Conservation (phyloP, 2,888 invertebrate genomes). For the Priocnemis perturbator region DNA sequence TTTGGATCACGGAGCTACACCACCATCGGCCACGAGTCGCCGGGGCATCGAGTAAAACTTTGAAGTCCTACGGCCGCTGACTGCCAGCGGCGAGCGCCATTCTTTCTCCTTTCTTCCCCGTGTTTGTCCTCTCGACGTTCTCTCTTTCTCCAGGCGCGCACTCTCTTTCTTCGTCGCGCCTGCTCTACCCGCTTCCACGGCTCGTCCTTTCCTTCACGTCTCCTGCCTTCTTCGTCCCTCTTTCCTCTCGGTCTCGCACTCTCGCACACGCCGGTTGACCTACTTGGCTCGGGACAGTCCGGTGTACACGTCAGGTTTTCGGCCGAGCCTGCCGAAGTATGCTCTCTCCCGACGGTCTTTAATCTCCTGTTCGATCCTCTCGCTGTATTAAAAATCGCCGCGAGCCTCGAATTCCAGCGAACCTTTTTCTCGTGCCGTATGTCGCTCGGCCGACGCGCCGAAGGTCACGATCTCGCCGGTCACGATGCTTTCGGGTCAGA, state of each 20-base stretch:
- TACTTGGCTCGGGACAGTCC: slow-evolving; percentile 53
- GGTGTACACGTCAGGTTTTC: slow-evolving; percentile 52
- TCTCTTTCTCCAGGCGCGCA: slow-evolving; percentile 11
- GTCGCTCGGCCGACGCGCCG: neutral
- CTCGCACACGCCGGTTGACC: slow-evolving; percentile 56
- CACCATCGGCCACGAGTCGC: neutral
- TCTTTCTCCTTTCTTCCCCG: slow-evolving; percentile 35
- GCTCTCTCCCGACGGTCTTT: slow-evolving; percentile 5
- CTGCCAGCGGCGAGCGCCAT: slow-evolving; percentile 41
- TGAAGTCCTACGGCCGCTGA: slow-evolving; percentile 15
- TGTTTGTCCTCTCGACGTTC: slow-evolving; percentile 6
- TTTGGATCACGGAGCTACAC: slow-evolving; percentile 48
- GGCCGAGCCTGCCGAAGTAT: slow-evolving; percentile 21
- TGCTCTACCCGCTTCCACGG: slow-evolving; percentile 33
- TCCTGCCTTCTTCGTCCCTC: slow-evolving; percentile 36
- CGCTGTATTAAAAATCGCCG: no score
- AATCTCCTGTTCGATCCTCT: slow-evolving; percentile 1
- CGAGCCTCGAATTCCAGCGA: no score
- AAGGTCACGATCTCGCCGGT: neutral
- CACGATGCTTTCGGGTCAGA: no score
- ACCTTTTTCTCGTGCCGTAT: slow-evolving; percentile 4
- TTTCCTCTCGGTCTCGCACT: slow-evolving; percentile 51
- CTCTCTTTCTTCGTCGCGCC: slow-evolving; percentile 23
- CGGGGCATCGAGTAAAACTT: slow-evolving; percentile 7
- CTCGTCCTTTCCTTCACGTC: slow-evolving; percentile 10